phyloP scores from a whole-genome alignment of 2,797 vertebrate species.

The Caiman crocodilus region DNA sequence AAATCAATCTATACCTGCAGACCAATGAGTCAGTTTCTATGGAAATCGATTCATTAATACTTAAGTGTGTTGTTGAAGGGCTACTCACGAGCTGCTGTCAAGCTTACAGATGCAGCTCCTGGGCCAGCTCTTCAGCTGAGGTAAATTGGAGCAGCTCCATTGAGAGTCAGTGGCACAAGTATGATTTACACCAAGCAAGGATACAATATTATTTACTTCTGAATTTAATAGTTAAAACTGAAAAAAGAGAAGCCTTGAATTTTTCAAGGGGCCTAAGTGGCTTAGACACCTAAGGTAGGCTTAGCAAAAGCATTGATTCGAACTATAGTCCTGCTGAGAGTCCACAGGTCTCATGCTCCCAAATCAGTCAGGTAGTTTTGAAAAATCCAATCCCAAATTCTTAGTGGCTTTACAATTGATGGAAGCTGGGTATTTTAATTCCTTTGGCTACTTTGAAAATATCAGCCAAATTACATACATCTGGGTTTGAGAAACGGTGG shows the following conservation, averaged over 20 bases:
- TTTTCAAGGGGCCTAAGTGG: not conserved
- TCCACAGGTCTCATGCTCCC: not conserved
- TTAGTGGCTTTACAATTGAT: not conserved
- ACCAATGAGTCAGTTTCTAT: not conserved
- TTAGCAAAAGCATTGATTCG: not conserved
- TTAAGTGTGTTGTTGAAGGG: not conserved
- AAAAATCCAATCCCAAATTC: not conserved
- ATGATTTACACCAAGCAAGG: fast-evolving
- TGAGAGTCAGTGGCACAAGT: not conserved
- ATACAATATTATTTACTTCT: not conserved
- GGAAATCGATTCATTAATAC: not conserved
- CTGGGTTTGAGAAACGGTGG: not conserved
- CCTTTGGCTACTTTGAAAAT: not conserved
- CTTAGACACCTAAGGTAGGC: not conserved
- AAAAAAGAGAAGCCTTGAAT: not conserved
- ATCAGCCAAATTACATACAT: fast-evolving
- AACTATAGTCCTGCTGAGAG: not conserved
- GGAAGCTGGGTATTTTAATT: not conserved
- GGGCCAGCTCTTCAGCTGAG: not conserved
- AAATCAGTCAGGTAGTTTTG: not conserved
- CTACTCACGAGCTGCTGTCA: not conserved
- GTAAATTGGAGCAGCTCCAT: not conserved
- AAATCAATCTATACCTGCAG: not conserved
- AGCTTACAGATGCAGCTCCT: not conserved
- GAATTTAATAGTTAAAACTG: not conserved